Conservation (phyloP, 2,888 invertebrate genomes). For the Vanessa cardui region DNA sequence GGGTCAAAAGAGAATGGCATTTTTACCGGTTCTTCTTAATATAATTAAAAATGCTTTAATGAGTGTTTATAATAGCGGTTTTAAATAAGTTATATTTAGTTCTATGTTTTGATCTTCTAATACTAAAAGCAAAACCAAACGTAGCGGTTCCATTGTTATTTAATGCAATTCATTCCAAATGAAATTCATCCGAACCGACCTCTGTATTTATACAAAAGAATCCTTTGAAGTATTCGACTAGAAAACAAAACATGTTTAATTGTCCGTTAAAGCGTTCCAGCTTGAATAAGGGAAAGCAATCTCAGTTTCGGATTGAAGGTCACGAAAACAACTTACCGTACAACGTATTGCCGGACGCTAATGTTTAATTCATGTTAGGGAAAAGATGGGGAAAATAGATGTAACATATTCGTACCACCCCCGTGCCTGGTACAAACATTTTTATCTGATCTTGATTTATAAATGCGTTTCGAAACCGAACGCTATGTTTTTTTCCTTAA, state of each 20-base stretch:
- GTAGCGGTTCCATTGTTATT: too few species aligned
- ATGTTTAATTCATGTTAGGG: conserved; percentile 41
- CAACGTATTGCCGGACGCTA: conserved; percentile 34
- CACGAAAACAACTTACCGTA: conserved; percentile 34
- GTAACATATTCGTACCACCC: conserved; percentile 39
- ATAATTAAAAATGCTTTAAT: too few species aligned
- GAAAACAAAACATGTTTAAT: conserved; percentile 36
- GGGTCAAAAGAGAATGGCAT: too few species aligned
- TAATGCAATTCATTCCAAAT: too few species aligned
- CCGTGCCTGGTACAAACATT: conserved; percentile 38
- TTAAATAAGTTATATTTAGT: too few species aligned
- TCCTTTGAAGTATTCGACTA: conserved; percentile 17
- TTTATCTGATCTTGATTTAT: conserved; percentile 18
- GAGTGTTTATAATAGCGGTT: too few species aligned
- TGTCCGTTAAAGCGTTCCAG: conserved; percentile 35
- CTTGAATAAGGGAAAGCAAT: conserved; percentile 35
- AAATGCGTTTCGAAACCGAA: conserved; percentile 5
- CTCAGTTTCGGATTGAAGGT: conserved; percentile 38
- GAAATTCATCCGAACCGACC: too few species aligned
- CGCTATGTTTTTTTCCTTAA: not conserved
- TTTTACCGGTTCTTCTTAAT: too few species aligned
- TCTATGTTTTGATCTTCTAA: too few species aligned
- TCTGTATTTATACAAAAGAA: not conserved
- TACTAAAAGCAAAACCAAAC: too few species aligned
- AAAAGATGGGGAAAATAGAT: conserved; percentile 30